A percentile compares a stretch with the other conserved stretches of the same genome.
Evolutionary conservation across 2,113 vertebrate genomes (phyloP).

Genomic region (Phocoena phocoena): DNA sequence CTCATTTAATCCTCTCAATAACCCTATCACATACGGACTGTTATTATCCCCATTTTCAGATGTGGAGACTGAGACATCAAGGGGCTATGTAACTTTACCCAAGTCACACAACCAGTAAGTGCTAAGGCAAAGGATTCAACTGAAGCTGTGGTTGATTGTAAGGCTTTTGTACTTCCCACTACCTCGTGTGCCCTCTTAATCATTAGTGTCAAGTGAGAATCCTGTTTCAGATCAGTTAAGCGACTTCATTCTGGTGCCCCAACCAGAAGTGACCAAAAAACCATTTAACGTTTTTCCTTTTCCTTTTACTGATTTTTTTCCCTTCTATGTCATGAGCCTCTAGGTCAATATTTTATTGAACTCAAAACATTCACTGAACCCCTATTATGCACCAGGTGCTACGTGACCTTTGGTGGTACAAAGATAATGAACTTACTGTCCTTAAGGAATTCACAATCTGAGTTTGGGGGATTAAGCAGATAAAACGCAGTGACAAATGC

Average conservation of each 20-base stretch:
- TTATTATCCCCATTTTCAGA: not conserved
- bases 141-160: not conserved
- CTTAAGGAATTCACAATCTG: not conserved
- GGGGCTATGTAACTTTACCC: not conserved
- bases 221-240: not conserved
- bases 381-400: not conserved
- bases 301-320: not conserved
- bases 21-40: not conserved
- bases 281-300: not conserved
- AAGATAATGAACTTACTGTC: not conserved
- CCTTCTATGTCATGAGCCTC: not conserved
- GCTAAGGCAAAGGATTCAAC: not conserved
- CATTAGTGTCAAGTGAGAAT: not conserved
- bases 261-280: not conserved
- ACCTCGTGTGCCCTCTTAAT: not conserved
- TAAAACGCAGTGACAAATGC: not conserved
- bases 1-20: not conserved
- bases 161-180: not conserved
- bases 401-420: not conserved
- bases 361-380: not conserved
- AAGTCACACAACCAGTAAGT: conserved; percentile 36
- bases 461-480: not conserved
- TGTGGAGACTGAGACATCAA: conserved; percentile 43
- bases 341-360: not conserved
- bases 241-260: not conserved